Evolutionary conservation across 2,888 invertebrate genomes (phyloP).

Genomic region (Bembecia ichneumoniformis): DNA sequence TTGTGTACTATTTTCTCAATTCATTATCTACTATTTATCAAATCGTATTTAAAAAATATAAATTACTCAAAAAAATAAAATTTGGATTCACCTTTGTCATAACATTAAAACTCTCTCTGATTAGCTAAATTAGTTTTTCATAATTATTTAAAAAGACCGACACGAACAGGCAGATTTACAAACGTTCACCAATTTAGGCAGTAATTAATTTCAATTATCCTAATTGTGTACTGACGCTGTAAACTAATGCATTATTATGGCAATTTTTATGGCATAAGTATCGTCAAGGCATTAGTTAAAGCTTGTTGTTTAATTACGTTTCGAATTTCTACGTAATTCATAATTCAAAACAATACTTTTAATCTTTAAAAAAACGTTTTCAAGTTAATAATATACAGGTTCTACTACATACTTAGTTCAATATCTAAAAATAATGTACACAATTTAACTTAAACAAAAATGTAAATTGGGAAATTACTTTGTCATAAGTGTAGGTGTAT

Average conservation of each 20-base stretch:
- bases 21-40: no score
- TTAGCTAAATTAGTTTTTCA: background rate
- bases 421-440: background rate
- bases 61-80: background rate
- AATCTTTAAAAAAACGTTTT: background rate
- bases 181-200: slow-evolving; percentile 12
- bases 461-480: no score
- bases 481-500: no score
- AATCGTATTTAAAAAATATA: no score
- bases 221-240: slow-evolving; percentile 3
- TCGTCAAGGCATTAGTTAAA: slow-evolving; percentile 54
- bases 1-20: background rate
- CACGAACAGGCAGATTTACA: slow-evolving; percentile 9
- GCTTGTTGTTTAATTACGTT: slow-evolving; percentile 22
- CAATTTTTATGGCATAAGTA: slow-evolving; percentile 27
- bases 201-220: slow-evolving; percentile 20
- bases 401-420: background rate
- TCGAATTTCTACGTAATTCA: background rate
- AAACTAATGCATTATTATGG: slow-evolving; percentile 40
- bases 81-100: no score
- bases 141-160: slow-evolving; percentile 15
- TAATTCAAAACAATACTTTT: background rate
- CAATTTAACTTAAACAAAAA: background rate
- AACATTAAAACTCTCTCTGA: background rate
- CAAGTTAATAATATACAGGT: background rate